Percentiles rank a stretch among this genome's conserved stretches.
phyloP scores from a whole-genome alignment of 2,113 vertebrate genomes.

The Odontesthes bonariensis region DNA sequence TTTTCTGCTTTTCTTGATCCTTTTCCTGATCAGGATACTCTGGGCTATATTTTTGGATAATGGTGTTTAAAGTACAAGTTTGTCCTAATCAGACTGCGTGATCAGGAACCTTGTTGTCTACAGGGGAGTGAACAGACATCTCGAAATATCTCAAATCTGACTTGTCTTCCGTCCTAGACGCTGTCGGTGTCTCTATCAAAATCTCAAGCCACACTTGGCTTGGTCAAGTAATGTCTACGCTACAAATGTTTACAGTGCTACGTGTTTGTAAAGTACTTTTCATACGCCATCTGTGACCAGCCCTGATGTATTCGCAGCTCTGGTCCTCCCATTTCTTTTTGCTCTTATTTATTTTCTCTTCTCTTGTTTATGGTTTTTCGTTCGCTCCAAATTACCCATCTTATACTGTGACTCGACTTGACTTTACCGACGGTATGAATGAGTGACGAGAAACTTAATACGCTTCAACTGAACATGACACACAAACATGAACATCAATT shows the following conservation, averaged over 20 bases:
- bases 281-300: conserved; percentile 75
- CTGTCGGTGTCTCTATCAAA: conserved; percentile 78
- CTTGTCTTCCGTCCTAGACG: conserved; percentile 86
- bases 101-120: conserved; percentile 57
- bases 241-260: conserved; percentile 84
- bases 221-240: conserved; percentile 70
- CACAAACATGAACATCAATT: conserved; percentile 80
- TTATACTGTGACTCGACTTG: conserved; percentile 86
- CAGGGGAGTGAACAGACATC: conserved; percentile 60
- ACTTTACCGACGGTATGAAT: conserved; percentile 88
- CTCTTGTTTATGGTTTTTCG: conserved; percentile 52
- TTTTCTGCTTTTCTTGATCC: conserved; percentile 65
- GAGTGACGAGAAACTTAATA: conserved; percentile 81
- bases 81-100: conserved; percentile 58
- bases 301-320: conserved; percentile 67
- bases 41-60: conserved; percentile 71
- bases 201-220: conserved; percentile 73
- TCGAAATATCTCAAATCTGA: conserved; percentile 72
- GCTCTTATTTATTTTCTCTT: conserved; percentile 82
- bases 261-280: conserved; percentile 79
- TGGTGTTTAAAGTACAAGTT: conserved; percentile 63
- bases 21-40: conserved; percentile 69
- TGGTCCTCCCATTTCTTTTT: conserved; percentile 77
- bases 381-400: conserved; percentile 77
- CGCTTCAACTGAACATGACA: conserved; percentile 82